These are phyloP conservation scores for Camponotus floridanus DNA, from an alignment of 1,140 invertebrate species.

Conservation along the genomic window DNA sequence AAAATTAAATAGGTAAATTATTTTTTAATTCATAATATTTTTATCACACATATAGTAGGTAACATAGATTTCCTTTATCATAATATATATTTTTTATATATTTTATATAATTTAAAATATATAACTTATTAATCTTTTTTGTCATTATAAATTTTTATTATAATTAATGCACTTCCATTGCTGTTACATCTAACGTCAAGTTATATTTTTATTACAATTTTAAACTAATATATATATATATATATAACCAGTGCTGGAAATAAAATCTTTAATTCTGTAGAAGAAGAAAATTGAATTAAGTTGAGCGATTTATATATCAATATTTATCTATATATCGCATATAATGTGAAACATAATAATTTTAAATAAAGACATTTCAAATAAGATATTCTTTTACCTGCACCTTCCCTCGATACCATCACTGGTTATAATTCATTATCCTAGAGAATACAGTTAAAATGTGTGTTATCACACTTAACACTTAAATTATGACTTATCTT, in stretches of 20 bases:
- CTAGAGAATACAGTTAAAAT: background rate
- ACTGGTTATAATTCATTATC: constrained; percentile 50
- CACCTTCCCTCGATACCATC: background rate
- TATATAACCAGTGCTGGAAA: constrained; percentile 51
- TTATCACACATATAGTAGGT: background rate
- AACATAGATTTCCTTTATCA: background rate
- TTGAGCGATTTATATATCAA: background rate
- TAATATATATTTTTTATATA: too few species aligned
- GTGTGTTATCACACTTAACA: too few species aligned
- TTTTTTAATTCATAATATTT: constrained; percentile 10
- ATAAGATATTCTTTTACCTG: constrained; percentile 26
- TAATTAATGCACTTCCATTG: background rate
- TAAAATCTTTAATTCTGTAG: background rate
- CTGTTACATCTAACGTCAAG: constrained; percentile 22
- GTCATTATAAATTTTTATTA: background rate
- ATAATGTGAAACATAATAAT: constrained; percentile 41
- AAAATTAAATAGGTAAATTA: constrained; percentile 27
- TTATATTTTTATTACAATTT: constrained; percentile 8
- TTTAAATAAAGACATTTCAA: constrained; percentile 39
- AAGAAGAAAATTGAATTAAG: constrained; percentile 1
- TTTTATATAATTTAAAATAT: too few species aligned
- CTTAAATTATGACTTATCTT: background rate
- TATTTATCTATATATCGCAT: background rate
- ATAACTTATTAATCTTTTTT: background rate
- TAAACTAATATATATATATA: constrained; percentile 28